Evolutionary conservation across 2,113 vertebrate genomes (phyloP).

Genomic region (Sigmodon hispidus): DNA sequence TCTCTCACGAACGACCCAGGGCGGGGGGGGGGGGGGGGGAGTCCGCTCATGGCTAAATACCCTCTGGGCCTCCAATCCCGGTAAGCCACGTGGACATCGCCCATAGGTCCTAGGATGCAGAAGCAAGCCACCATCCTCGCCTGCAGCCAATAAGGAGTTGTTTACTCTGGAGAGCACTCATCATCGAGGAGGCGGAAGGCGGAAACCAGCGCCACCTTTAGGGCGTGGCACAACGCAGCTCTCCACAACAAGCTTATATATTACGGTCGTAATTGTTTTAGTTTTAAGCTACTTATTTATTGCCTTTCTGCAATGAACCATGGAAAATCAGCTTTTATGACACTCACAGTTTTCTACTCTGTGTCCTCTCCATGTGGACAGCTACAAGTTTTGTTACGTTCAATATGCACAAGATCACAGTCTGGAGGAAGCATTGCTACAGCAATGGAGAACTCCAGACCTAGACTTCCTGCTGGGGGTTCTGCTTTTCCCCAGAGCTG

Average conservation of each 20-base stretch:
- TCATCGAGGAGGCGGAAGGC: no score
- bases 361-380: neutral
- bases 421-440: neutral
- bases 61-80: no score
- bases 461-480: neutral
- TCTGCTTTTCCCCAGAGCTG: neutral
- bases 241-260: neutral
- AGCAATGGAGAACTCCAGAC: neutral
- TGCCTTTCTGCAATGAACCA: constrained; percentile 37
- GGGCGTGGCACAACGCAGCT: no score
- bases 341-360: neutral
- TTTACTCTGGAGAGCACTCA: no score
- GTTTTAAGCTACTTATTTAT: neutral
- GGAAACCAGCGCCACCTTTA: no score
- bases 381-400: neutral
- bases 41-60: no score
- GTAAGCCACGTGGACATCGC: no score
- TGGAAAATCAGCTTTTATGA: neutral
- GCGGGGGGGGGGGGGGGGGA: no score
- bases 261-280: constrained; percentile 1
- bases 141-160: no score
- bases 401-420: neutral
- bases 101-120: no score
- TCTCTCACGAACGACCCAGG: no score
- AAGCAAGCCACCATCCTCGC: no score